Evolutionary conservation across 2,797 vertebrate species (phyloP).

Genomic region (Valencia hispanica): DNA sequence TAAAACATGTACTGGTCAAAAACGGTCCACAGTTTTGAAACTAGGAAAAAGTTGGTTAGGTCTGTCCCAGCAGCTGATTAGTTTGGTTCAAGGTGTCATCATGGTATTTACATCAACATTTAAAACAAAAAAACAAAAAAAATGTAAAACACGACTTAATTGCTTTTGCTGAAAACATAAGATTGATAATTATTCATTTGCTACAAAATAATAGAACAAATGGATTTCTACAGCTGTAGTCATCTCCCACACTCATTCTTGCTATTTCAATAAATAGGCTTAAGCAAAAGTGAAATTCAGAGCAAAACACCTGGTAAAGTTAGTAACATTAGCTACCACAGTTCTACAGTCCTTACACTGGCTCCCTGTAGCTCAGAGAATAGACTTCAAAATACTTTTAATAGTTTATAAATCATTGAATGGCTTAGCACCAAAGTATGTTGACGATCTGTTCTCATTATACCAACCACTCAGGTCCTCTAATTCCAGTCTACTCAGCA

Average conservation of each 20-base stretch:
- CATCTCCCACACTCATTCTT: background rate
- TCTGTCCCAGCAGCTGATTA: background rate
- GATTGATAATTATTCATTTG: background rate
- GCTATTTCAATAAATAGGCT: background rate
- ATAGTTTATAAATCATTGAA: too few species aligned
- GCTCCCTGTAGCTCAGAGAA: too few species aligned
- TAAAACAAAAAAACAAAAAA: background rate
- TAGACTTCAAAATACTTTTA: too few species aligned
- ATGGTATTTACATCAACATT: background rate
- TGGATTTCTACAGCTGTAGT: background rate
- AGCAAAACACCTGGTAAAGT: background rate
- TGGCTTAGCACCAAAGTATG: too few species aligned
- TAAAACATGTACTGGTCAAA: background rate
- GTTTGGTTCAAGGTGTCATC: background rate
- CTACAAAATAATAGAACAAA: background rate
- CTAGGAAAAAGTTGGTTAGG: background rate
- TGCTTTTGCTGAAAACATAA: background rate
- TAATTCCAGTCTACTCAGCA: too few species aligned
- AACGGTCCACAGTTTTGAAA: background rate
- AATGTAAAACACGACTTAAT: background rate
- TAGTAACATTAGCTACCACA: background rate
- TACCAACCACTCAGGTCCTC: too few species aligned
- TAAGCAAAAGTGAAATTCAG: background rate
- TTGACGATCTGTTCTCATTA: too few species aligned
- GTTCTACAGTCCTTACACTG: too few species aligned